A percentile compares a stretch with the other conserved stretches of the same genome.
Conservation (phyloP, 2,113 vertebrate genomes). For the Lophura nycthemera region DNA sequence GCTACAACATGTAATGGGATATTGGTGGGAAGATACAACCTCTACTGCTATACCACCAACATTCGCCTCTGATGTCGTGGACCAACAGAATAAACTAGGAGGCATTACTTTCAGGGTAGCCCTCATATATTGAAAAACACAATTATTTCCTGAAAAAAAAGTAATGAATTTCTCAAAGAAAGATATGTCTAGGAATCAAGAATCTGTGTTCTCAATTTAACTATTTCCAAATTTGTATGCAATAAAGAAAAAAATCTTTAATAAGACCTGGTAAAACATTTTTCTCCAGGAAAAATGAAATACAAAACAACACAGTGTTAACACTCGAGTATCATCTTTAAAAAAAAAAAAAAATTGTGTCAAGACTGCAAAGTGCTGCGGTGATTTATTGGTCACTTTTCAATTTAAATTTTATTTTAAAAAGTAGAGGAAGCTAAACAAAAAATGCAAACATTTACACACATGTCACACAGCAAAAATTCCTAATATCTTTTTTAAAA, state of each 20-base stretch:
- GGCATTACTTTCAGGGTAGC: too few relatives aligned
- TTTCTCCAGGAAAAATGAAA: neutral
- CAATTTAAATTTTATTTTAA: neutral
- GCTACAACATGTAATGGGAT: too few relatives aligned
- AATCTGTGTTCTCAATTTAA: neutral
- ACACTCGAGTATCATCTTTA: neutral
- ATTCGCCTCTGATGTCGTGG: too few relatives aligned
- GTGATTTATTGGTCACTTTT: neutral
- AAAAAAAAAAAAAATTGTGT: neutral
- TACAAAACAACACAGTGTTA: accelerated
- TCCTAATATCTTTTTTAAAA: neutral
- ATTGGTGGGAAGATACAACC: too few relatives aligned
- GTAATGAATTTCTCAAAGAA: neutral
- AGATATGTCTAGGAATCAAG: accelerated
- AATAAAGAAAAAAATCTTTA: neutral
- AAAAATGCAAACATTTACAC: neutral
- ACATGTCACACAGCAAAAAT: neutral
- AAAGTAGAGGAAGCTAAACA: neutral
- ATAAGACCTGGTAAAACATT: neutral
- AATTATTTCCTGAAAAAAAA: neutral
- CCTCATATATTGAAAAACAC: neutral
- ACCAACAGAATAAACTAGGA: too few relatives aligned
- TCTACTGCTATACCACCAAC: too few relatives aligned
- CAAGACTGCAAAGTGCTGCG: accelerated
- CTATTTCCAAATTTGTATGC: neutral